These are phyloP conservation scores for Trogon surrucura DNA, from an alignment of 2,113 vertebrate genomes.

Conservation along the genomic window DNA sequence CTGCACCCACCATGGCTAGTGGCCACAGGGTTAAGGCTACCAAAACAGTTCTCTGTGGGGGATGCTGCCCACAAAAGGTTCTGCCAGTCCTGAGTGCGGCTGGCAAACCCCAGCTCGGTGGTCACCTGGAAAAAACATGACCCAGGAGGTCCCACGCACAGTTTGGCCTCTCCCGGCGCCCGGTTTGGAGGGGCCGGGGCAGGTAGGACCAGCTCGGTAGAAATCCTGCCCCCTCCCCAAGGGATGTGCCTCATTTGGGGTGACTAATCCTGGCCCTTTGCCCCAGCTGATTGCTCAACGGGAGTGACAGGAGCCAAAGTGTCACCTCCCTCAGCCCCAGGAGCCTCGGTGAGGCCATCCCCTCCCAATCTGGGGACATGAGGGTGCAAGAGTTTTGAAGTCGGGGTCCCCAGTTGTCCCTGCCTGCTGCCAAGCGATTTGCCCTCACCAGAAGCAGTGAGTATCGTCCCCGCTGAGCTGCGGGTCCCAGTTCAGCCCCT, in stretches of 20 bases:
- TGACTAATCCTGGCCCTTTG: slow-evolving; percentile 42
- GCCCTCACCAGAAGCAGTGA: accelerated
- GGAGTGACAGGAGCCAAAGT: slow-evolving; percentile 11
- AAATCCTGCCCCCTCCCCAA: background rate
- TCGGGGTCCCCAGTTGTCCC: accelerated
- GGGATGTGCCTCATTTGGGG: background rate
- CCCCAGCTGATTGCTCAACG: slow-evolving; percentile 18
- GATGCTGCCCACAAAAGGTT: background rate
- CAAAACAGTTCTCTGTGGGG: background rate
- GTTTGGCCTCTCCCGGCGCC: accelerated
- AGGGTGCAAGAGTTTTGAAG: background rate
- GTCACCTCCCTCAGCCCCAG: slow-evolving; percentile 24
- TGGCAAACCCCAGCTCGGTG: accelerated
- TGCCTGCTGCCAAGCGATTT: accelerated
- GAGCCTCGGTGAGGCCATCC: background rate
- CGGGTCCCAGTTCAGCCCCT: accelerated
- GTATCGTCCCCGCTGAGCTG: accelerated
- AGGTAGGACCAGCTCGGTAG: background rate
- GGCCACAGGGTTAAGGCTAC: background rate
- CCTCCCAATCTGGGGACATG: background rate
- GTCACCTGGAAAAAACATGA: accelerated
- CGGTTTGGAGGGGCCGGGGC: background rate
- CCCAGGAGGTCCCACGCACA: accelerated
- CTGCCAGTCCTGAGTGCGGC: background rate
- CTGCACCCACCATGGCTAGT: background rate